Evolutionary conservation across 2,888 invertebrate species (phyloP).

Genomic region (Neria commutata): DNA sequence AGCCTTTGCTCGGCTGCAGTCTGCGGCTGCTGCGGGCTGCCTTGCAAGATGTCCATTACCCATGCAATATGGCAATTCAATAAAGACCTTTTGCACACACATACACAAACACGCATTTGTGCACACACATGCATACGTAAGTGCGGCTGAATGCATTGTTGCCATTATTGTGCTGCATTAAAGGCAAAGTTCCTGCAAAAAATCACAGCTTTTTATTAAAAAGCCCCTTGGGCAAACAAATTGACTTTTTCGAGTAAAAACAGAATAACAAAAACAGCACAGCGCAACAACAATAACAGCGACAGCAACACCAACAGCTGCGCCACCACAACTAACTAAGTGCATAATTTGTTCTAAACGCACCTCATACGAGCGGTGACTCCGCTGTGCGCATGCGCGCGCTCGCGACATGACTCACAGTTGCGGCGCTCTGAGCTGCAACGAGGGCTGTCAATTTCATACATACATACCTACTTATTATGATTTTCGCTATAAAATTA

Average conservation of each 20-base stretch:
- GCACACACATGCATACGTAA: neutral
- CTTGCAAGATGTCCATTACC: neutral
- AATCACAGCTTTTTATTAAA: constrained; percentile 2
- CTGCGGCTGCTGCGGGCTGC: neutral
- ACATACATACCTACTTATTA: too few species aligned
- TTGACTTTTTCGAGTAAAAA: too few species aligned
- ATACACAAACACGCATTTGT: neutral
- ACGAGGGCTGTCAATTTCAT: too few species aligned
- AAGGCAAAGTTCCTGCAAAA: neutral
- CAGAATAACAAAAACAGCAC: neutral
- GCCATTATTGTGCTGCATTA: neutral
- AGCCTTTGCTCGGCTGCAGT: neutral
- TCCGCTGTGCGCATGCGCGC: neutral
- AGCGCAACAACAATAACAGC: neutral
- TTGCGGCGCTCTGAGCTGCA: too few species aligned
- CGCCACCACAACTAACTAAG: neutral
- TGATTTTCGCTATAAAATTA: too few species aligned
- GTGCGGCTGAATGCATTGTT: neutral
- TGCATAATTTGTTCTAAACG: constrained; percentile 6
- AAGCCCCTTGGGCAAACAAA: constrained; percentile 5
- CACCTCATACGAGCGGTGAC: neutral
- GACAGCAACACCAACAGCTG: neutral
- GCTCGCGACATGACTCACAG: neutral
- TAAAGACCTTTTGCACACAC: neutral
- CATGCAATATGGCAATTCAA: constrained; percentile 4